Base-by-base conservation (phyloP, 2,888 invertebrate species). In the Cyclophora punctaria region DNA sequence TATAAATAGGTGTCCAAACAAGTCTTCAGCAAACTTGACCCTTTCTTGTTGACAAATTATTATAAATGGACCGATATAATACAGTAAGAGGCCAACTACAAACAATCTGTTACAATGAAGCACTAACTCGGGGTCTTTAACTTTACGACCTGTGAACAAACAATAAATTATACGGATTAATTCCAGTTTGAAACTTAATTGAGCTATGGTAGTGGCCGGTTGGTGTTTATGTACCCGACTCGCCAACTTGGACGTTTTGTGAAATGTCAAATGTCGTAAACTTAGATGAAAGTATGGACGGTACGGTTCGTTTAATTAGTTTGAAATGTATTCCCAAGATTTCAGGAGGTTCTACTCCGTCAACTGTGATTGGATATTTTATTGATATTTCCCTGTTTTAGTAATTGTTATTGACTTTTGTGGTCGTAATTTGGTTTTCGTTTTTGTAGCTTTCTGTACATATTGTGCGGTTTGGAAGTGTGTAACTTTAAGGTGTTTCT, bases 161-260 rank as follows among this genome's bases (percentile, higher is more conserved):
- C 57, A 59, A 59, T 59, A 61, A 60, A 59, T 61, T 59, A 49
- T 54, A 61, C 56, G 53, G 61, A 61, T 59, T 61, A 57, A 61
- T 59, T 57, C 53, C 52, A 52, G 51, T 57, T 55, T 53, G 47
- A 47, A 48, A 55, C 56, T 53, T 61, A 59, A 61, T 61, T 61
- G 55, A 57, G 60, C 55, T 50, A 47, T 53, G 51, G 53, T 52
- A 54, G 51, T 52, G 52, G 51, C 51, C 52, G 48, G 41, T 48
- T 46, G 45, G 48, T 55, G 57, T 60, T 61, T 61, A 58, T 56
- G 60, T 50, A 42, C 41, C 7, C 41, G 33, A 44, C 34, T 44
- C 33, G 20, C 43, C 42, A 7, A 49, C 48, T 47, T 35, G 45
- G 50, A 41, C 55, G 52, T 45, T 58, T 56, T 47, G 51, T 47